phyloP scores from a whole-genome alignment of 2,113 vertebrate species.

The Empidonax alnorum region DNA sequence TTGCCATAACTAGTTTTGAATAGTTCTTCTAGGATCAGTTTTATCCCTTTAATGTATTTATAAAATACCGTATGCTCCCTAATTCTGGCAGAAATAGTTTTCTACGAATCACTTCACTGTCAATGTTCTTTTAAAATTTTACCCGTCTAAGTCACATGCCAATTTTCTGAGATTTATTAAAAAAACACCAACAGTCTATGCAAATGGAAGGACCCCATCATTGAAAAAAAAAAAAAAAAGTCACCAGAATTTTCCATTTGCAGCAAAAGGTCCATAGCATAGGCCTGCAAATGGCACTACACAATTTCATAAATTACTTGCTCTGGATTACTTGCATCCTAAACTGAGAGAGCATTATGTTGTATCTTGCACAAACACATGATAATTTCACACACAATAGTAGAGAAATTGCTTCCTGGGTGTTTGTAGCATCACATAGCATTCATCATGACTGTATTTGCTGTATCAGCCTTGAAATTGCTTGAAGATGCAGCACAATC shows the following conservation, averaged over 20 bases:
- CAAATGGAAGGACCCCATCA: not conserved
- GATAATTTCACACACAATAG: not conserved
- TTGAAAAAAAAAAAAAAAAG: not conserved
- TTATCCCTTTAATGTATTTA: slow-evolving; percentile 35
- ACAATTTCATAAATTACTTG: not conserved
- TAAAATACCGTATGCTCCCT: slow-evolving; percentile 45
- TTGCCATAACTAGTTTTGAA: slow-evolving; percentile 3
- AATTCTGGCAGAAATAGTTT: slow-evolving; percentile 32
- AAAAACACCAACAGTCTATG: not conserved
- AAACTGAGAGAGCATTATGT: not conserved
- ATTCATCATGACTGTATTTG: not conserved
- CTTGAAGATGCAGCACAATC: not conserved
- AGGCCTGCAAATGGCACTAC: not conserved
- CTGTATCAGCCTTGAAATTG: not conserved
- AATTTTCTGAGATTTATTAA: slow-evolving; percentile 3
- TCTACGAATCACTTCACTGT: slow-evolving; percentile 31
- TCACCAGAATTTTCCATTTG: not conserved
- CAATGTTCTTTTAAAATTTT: slow-evolving; percentile 48
- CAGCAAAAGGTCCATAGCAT: not conserved
- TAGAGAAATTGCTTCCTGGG: not conserved
- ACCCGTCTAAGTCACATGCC: not conserved
- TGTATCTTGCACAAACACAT: not conserved
- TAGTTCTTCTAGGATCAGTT: not conserved
- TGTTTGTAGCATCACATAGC: not conserved
- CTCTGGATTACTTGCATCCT: not conserved